These are phyloP conservation scores for Tolypeutes matacus DNA, from an alignment of 2,797 vertebrate genomes.

Conservation along the genomic window DNA sequence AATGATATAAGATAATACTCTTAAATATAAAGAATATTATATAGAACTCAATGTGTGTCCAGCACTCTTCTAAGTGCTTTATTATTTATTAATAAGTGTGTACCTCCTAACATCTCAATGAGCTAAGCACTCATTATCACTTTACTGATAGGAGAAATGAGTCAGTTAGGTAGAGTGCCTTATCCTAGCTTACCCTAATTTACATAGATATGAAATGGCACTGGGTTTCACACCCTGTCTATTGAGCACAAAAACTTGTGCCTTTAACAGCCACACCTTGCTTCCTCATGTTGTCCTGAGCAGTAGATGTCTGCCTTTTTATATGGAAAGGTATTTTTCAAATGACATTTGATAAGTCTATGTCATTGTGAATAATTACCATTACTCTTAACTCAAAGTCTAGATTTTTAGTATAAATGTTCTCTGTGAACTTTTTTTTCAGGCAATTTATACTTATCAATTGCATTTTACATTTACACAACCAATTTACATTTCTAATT, in stretches of 20 bases:
- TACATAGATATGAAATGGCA: neutral
- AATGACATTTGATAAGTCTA: neutral
- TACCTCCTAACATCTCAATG: neutral
- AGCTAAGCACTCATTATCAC: neutral
- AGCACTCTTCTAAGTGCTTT: neutral
- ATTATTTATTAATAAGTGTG: neutral
- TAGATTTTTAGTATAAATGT: slow-evolving; percentile 24
- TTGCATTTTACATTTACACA: slow-evolving; percentile 70
- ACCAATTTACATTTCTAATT: slow-evolving; percentile 72
- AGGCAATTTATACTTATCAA: slow-evolving; percentile 67
- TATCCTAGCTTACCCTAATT: neutral
- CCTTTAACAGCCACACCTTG: accelerated
- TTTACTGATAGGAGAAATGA: neutral
- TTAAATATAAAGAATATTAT: neutral
- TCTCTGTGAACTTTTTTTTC: slow-evolving; percentile 65
- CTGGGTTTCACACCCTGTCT: neutral
- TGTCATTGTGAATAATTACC: neutral
- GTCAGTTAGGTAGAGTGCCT: neutral
- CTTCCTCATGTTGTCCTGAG: neutral
- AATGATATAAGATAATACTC: neutral
- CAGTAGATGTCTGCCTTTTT: neutral
- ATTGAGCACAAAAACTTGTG: neutral
- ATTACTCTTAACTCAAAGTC: neutral
- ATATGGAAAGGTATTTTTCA: neutral
- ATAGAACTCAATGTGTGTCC: neutral